A percentile compares a stretch with the other conserved stretches of the same genome.
Conservation (phyloP, 2,113 vertebrate genomes). For the Turdus rufiventris region DNA sequence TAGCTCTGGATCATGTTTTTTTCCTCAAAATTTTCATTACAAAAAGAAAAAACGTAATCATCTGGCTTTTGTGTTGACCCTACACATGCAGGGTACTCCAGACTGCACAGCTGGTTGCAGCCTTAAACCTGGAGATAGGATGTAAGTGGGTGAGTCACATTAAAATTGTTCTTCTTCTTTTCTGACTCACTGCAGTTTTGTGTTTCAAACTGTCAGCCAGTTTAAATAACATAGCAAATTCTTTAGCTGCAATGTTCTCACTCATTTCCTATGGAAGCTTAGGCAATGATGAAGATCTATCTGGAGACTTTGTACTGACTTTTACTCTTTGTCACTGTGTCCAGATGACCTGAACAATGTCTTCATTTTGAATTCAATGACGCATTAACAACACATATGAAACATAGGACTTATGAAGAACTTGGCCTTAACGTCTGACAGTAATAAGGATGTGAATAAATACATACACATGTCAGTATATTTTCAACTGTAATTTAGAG, state of each 20-base stretch:
- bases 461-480: background rate
- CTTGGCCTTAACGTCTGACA: background rate
- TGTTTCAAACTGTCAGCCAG: background rate
- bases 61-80: background rate
- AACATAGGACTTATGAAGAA: background rate
- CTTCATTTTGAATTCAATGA: background rate
- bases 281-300: background rate
- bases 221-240: background rate
- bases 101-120: background rate
- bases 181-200: background rate
- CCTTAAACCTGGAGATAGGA: background rate
- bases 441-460: background rate
- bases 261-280: background rate
- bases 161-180: background rate
- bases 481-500: background rate
- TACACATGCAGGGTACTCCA: background rate
- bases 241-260: background rate
- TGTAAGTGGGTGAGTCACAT: background rate
- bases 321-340: background rate
- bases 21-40: background rate
- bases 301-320: background rate
- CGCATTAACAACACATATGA: background rate
- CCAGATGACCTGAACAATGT: background rate
- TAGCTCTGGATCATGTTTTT: background rate
- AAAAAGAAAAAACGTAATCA: background rate